Evolutionary conservation across 2,113 vertebrate genomes (phyloP).

Genomic region (Isurus oxyrinchus): DNA sequence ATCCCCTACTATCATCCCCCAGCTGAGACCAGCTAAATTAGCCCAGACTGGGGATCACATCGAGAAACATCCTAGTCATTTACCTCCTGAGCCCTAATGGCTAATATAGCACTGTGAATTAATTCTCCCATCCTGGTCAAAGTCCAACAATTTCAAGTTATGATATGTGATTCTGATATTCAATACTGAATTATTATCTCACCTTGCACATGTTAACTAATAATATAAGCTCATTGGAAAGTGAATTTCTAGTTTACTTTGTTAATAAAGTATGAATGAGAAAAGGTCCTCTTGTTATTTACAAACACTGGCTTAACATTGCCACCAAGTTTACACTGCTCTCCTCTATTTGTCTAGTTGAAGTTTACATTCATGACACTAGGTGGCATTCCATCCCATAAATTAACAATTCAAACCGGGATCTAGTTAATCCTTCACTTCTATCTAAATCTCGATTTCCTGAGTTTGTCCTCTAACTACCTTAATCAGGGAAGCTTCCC

Average conservation of each 20-base stretch:
- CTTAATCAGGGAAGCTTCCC: background rate
- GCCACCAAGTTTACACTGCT: background rate
- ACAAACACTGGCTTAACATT: background rate
- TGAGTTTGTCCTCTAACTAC: background rate
- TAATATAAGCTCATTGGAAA: background rate
- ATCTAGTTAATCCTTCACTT: background rate
- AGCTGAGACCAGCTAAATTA: background rate
- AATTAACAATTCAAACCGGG: background rate
- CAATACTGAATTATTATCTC: background rate
- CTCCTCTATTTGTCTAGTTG: background rate
- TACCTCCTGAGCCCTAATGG: background rate
- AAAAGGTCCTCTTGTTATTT: background rate
- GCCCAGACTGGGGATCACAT: background rate
- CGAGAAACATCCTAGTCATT: background rate
- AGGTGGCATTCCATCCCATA: conserved; percentile 12
- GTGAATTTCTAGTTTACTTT: background rate
- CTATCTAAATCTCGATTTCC: background rate
- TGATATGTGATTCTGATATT: background rate
- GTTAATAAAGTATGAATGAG: background rate
- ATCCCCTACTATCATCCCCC: background rate
- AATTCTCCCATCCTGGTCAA: background rate
- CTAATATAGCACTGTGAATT: background rate
- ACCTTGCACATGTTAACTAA: background rate
- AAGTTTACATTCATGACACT: background rate
- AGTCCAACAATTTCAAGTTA: background rate